Base-by-base conservation (phyloP, 2,113 vertebrate species). In the Caretta caretta region DNA sequence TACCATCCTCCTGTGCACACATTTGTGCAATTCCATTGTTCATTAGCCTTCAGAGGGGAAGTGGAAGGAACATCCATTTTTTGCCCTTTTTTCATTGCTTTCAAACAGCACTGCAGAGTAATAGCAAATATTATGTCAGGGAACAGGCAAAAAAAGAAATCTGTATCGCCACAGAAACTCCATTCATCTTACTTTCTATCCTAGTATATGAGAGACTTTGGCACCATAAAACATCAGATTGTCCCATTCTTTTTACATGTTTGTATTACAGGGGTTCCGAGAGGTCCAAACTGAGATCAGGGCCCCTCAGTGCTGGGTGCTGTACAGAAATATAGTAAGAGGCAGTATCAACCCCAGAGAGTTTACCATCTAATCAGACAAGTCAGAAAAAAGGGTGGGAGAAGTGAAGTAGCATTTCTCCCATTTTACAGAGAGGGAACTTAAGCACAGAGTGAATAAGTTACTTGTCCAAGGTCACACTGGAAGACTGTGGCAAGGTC, bases 361-460 rank as follows among this genome's bases (percentile, higher is more conserved):
- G 6, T 53, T 72, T 79, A 91, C 25, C 78, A 49, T 72, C 8
- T 35, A 22, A 8, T 22, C 48, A 79, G 80, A 90, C 89, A 96
- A 91, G 31, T 19, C 13, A 22, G 2, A 46, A 5, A 5, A 42
- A 85, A 85, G 8, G 56, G 7, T n/a, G 51, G 10, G 12, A 79
- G 72, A 24, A 29, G 62, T 48, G n/a, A 38, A 72, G 50, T 83
- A 69, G 27, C 38, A 4, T 6, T 38, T 50, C 7, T 48, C 20
- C 14, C 12, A 57, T 16, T 93, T 65, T 86, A 56, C 56, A 82
- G 2, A 0, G 14, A 50, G 92, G 51, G 19, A 86, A 83, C 13
- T 94, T 95, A n/a, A 91, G 27, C 31, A 59, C n/a, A 83, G 79
- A 80, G 62, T 19, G 22, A 94, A 84, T 5, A 93, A 82, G 83